Evolutionary conservation across 2,113 vertebrate genomes (phyloP).

Genomic region (Oncorhynchus kisutch): DNA sequence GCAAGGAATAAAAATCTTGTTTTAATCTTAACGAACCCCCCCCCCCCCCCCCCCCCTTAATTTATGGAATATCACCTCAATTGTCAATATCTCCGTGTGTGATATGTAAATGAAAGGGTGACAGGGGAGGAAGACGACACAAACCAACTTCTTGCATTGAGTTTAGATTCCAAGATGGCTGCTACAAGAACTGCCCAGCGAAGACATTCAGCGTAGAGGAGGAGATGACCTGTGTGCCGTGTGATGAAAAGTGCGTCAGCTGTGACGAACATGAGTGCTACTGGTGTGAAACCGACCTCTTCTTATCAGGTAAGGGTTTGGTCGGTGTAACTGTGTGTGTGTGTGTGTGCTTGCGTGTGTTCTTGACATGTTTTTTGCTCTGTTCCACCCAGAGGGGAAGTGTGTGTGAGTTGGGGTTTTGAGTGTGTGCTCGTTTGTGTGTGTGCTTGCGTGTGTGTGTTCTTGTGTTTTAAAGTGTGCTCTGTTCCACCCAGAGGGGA

Average conservation of each 20-base stretch:
- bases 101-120: constrained; percentile 3
- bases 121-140: neutral
- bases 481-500: constrained; percentile 60
- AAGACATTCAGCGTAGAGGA: constrained; percentile 79
- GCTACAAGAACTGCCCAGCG: constrained; percentile 83
- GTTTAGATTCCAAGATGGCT: constrained; percentile 81
- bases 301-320: constrained; percentile 75
- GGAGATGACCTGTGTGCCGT: constrained; percentile 75
- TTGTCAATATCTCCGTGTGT: neutral
- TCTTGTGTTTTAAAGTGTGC: no score
- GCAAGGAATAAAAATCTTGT: constrained; percentile 23
- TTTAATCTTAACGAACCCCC: constrained; percentile 9
- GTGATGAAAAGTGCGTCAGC: constrained; percentile 76
- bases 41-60: neutral
- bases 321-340: no score
- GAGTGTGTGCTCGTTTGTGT: no score
- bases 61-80: no score
- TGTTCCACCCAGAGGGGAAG: no score
- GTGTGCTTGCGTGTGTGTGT: neutral
- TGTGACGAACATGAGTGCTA: constrained; percentile 82
- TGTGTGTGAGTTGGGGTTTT: no score
- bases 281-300: constrained; percentile 84
- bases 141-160: constrained; percentile 4
- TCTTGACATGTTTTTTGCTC: no score
- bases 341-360: neutral